phyloP scores from a whole-genome alignment of 1,140 invertebrate genomes.

The Trigoniulus corallinus region DNA sequence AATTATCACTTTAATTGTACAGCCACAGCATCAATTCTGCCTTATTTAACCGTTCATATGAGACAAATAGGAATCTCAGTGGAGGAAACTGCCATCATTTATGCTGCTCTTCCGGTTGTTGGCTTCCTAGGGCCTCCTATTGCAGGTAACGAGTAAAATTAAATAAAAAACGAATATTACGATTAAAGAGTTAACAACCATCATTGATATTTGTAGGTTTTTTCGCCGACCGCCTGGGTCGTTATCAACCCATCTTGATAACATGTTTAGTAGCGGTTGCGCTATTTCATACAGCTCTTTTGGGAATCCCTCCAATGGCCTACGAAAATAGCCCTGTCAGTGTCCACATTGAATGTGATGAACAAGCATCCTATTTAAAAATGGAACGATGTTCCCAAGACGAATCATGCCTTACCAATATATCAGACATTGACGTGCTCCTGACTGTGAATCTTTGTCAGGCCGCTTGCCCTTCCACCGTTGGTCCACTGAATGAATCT shows the following conservation, averaged over 20 bases:
- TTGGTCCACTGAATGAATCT: background rate
- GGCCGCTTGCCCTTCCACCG: background rate
- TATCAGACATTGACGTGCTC: background rate
- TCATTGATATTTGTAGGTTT: too few species aligned
- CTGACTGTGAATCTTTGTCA: background rate
- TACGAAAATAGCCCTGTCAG: background rate
- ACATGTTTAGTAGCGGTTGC: conserved; percentile 42
- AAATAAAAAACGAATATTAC: too few species aligned
- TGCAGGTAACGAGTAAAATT: too few species aligned
- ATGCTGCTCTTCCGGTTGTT: conserved; percentile 56
- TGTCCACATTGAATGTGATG: too few species aligned
- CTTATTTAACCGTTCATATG: conserved; percentile 73
- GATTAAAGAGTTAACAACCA: too few species aligned
- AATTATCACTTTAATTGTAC: too few species aligned
- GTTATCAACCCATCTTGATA: conserved; percentile 36
- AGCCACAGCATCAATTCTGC: too few species aligned
- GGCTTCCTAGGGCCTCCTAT: conserved; percentile 60
- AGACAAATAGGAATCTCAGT: conserved; percentile 61
- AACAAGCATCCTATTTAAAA: conserved; percentile 6
- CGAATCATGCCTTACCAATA: background rate
- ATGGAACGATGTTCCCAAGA: background rate
- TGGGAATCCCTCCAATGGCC: conserved; percentile 31
- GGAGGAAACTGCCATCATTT: conserved; percentile 72
- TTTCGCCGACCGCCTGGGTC: too few species aligned
- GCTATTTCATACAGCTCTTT: conserved; percentile 44